Evolutionary conservation across 2,888 invertebrate genomes (phyloP), one percentile per base, ranked within the genome.

Genomic region (Drosophila rellima): DNA sequence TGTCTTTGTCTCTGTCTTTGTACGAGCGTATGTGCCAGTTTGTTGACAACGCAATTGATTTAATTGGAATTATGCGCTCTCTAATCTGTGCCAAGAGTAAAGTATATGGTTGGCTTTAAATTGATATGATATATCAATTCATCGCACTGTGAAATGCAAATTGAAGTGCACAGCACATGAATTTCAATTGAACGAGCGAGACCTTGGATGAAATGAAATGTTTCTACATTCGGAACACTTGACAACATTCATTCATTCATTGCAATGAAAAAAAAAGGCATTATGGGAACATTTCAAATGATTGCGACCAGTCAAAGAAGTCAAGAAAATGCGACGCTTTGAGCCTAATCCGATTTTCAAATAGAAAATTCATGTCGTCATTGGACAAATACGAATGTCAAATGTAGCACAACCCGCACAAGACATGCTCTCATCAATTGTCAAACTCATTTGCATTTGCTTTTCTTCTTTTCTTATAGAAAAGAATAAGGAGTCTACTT

Each of bases 1-100:
- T 61, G 31, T 35, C n/a, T 51, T 26, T 54, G 45, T 15, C 20
- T 55, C 23, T 52, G 44, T 15, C 26, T 29, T 13, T 29, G 18
- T 55, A 15, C n/a, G n/a, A n/a, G n/a, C n/a, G n/a, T 33, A 15
- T 60, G 42, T 51, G 48, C 31, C 31, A 48, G 39, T 51, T 39
- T 54, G 60, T 51, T 52, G 68, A 48, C 50, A 72, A 67, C 55
- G 66, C 71, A 81, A 78, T 75, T 84, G 82, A 84, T 82, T 88
- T 82, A 82, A 85, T 82, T 85, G 82, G 63, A 64, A 88, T 82
- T 75, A 66, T 69, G 63, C 42, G 51, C 64, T 65, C 64, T 65
- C 56, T 56, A 61, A 75, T 70, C 67, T 47, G 59, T 70, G 66
- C 51, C 61, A 31, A 57, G 50, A 64, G 70, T 60, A 74, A 74